Conservation (phyloP, 1,140 invertebrate genomes). For the Pseudomyrmex dendroicus region DNA sequence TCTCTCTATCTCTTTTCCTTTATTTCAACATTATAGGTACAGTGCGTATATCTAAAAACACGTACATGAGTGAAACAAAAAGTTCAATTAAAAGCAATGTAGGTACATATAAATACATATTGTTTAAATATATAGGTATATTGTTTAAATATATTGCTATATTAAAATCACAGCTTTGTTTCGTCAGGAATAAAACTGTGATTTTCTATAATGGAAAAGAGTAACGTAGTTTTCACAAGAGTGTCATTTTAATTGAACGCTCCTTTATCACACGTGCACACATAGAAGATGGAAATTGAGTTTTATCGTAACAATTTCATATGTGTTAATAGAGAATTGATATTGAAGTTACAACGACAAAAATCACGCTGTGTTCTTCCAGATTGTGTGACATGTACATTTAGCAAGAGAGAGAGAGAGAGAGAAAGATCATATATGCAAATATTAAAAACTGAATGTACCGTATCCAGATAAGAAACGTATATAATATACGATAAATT, state of each 20-base stretch:
- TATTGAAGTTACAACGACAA: slow-evolving; percentile 8
- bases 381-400: not conserved
- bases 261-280: no score
- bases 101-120: no score
- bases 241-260: slow-evolving; percentile 2
- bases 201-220: not conserved
- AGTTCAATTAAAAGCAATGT: not conserved
- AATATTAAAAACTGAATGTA: slow-evolving; percentile 17
- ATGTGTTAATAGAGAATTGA: not conserved
- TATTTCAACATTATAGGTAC: slow-evolving; percentile 44
- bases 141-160: slow-evolving; percentile 9
- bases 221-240: not conserved
- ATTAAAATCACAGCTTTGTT: not conserved
- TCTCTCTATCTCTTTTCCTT: slow-evolving; percentile 2
- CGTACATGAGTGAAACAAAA: not conserved
- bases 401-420: not conserved
- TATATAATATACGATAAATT: slow-evolving; percentile 22
- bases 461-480: slow-evolving; percentile 14
- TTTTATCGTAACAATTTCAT: not conserved
- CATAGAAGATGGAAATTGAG: not conserved
- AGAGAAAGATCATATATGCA: no score
- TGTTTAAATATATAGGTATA: not conserved
- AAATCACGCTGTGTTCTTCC: not conserved
- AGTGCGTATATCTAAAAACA: slow-evolving; percentile 5
- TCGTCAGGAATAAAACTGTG: not conserved